These are phyloP conservation scores for Calypte anna DNA, from an alignment of 2,113 vertebrate species.

Conservation along the genomic window DNA sequence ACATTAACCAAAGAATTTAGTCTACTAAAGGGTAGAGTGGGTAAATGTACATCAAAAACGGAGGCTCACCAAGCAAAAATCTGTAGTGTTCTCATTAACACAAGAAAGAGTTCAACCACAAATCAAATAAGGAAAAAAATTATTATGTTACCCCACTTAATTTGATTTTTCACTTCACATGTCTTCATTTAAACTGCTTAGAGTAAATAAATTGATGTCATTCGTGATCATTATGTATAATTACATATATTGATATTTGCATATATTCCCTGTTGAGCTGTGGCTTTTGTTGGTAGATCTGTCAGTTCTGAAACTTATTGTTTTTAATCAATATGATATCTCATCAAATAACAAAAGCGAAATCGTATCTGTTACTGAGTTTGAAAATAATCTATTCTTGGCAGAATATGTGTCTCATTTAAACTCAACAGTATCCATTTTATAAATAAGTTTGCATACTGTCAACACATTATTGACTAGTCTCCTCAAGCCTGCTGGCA, in stretches of 20 bases:
- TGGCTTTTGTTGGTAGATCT: neutral
- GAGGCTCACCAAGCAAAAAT: neutral
- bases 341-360: neutral
- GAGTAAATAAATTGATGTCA: neutral
- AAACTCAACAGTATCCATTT: neutral
- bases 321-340: neutral
- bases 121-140: neutral
- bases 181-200: neutral
- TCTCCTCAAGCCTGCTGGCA: neutral
- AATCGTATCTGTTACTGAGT: neutral
- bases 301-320: neutral
- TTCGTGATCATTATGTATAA: neutral
- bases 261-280: neutral
- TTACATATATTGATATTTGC: neutral
- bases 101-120: neutral
- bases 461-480: constrained; percentile 1
- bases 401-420: neutral
- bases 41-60: neutral
- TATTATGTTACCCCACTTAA: neutral
- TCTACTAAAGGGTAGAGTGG: neutral
- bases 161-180: constrained; percentile 10
- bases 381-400: constrained; percentile 2
- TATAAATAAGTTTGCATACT: neutral
- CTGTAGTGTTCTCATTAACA: neutral
- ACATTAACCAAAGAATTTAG: neutral